Evolutionary conservation across 1,140 invertebrate species (phyloP), one percentile per base, ranked within the genome.

Genomic region (Neodiprion pinetum): DNA sequence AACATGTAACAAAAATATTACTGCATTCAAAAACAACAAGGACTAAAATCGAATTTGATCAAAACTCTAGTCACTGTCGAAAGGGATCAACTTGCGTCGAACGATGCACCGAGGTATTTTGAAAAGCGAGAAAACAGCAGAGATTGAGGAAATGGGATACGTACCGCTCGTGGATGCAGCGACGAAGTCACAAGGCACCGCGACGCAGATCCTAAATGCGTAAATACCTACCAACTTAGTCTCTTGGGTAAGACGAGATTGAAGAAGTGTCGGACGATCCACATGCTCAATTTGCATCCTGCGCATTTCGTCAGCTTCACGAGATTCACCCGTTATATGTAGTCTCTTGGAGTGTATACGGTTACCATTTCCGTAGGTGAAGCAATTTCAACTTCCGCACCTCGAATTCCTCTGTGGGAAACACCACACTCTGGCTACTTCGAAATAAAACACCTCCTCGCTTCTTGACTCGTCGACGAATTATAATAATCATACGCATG

Each of bases 301-400:
- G 53, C 53, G 53, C 53, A 61, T 61, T 61, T 61, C 53, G 53
- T 17, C 53, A 61, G 53, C 53, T 61, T 61, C 53, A 61, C 53
- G 53, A 61, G 53, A 61, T 61, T 61, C 53, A 61, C 53, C 53
- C 9, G 53, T 14, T 14, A 61, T 61, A 9, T 9, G 53, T 4
- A 12, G 5, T 17, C 53, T 61, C 28, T 40, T 61, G 11, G 53
- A 40, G 28, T 40, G 53, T 61, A 5, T 61, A 61, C 53, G 53
- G 53, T 61, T 61, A 61, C 53, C 53, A 61, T 61, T 61, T 61
- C 53, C 53, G 53, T 61, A 61, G 53, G 53, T 61, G n/a, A 61
- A 61, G 53, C 53, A 61, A 61, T 61, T 61, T 61, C 53, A 17
- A 61, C 53, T 61, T 61, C 53, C 53, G 53, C 53, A 9, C 53